Percentiles rank a stretch among this genome's conserved stretches.
phyloP scores from a whole-genome alignment of 92 coral and sea anemone genomes.

The Chrysogorgia sp. region DNA sequence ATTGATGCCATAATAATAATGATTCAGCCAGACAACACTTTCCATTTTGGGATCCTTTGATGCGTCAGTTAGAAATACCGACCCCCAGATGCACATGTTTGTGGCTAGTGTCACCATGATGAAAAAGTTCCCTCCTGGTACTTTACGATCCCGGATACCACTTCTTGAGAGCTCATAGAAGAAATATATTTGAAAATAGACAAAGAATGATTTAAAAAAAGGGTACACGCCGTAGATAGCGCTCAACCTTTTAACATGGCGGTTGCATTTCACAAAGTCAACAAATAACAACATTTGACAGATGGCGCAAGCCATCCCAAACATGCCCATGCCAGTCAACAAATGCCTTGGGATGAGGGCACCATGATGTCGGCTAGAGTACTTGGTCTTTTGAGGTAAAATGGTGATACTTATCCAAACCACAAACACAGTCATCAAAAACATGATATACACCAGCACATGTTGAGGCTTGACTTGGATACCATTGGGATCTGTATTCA shows the following conservation, averaged over 20 bases:
- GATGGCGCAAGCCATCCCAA: slow-evolving; percentile 16
- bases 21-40: slow-evolving; percentile 16
- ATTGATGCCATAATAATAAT: slow-evolving; percentile 32
- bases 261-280: slow-evolving; percentile 21
- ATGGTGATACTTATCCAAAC: slow-evolving; percentile 5
- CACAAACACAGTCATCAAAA: slow-evolving; percentile 12
- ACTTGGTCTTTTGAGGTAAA: slow-evolving; percentile 3
- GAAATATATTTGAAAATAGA: slow-evolving; percentile 39
- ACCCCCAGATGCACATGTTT: slow-evolving; percentile 38
- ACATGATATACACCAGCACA: slow-evolving; percentile 17
- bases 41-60: slow-evolving; percentile 3
- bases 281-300: slow-evolving; percentile 2
- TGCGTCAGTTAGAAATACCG: slow-evolving; percentile 21
- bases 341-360: slow-evolving; percentile 22
- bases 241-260: slow-evolving; percentile 15
- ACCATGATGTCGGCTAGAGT: not conserved
- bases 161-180: slow-evolving; percentile 43
- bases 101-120: slow-evolving; percentile 43
- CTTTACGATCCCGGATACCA: slow-evolving; percentile 5
- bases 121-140: slow-evolving; percentile 30
- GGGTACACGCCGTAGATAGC: slow-evolving; percentile 34
- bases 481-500: slow-evolving; percentile 4
- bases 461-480: slow-evolving; percentile 17
- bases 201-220: slow-evolving; percentile 28
- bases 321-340: slow-evolving; percentile 31